These are phyloP conservation scores for Myotis pilosus DNA, from an alignment of 2,797 vertebrate genomes.

Conservation along the genomic window DNA sequence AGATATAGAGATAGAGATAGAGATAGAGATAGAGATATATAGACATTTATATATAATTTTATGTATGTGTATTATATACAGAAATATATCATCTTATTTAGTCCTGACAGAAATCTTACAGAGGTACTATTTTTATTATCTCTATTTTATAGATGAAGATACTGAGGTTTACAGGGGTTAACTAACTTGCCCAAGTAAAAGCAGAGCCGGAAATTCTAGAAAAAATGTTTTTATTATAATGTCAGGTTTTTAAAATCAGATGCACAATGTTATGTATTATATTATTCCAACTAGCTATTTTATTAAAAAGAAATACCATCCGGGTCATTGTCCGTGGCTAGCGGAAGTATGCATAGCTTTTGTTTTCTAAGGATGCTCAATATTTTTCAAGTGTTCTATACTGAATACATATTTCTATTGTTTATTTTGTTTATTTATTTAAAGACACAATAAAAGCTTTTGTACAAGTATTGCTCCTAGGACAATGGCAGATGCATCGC, in stretches of 20 bases:
- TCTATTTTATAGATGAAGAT: background rate
- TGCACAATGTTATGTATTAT: background rate
- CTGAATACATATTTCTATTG: background rate
- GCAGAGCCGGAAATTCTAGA: background rate
- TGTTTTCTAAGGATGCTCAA: background rate
- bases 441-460: background rate
- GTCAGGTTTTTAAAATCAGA: background rate
- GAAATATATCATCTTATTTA: background rate
- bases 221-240: background rate
- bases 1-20: too few relatives aligned
- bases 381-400: constrained; percentile 15
- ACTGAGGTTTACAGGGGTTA: background rate
- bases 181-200: constrained; percentile 2
- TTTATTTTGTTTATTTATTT: background rate
- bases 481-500: background rate
- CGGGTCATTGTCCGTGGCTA: background rate
- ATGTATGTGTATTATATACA: background rate
- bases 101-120: background rate
- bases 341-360: background rate
- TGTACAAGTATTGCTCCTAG: background rate
- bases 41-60: background rate
- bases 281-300: background rate
- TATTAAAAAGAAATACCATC: background rate
- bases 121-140: background rate
- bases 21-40: too few relatives aligned